These are phyloP conservation scores for Holothuria glaberrima DNA, from an alignment of 35 echinoderm and acorn worm genomes.

Conservation along the genomic window DNA sequence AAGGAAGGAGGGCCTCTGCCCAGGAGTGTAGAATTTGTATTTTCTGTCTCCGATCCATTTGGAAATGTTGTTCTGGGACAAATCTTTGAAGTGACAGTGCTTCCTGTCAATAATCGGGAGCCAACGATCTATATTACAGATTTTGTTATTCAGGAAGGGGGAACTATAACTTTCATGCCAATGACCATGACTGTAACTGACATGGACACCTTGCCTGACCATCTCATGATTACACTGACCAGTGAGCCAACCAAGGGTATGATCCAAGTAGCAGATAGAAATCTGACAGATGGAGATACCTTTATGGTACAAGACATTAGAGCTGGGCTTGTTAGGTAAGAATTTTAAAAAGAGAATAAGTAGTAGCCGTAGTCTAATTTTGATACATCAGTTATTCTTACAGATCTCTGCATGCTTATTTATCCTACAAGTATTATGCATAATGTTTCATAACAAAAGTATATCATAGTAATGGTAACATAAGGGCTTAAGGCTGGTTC, in stretches of 20 bases:
- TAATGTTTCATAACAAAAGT: too few relatives aligned
- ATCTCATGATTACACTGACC: slow-evolving; percentile 63
- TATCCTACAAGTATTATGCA: too few relatives aligned
- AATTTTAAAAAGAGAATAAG: too few relatives aligned
- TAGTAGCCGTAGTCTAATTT: too few relatives aligned
- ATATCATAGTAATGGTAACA: too few relatives aligned
- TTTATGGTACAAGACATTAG: slow-evolving; percentile 84
- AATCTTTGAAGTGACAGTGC: slow-evolving; percentile 82
- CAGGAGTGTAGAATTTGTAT: slow-evolving; percentile 76
- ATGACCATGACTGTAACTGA: slow-evolving; percentile 78
- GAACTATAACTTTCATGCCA: slow-evolving; percentile 63
- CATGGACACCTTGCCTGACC: slow-evolving; percentile 75
- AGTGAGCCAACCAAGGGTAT: slow-evolving; percentile 58
- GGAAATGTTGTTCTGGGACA: slow-evolving; percentile 84
- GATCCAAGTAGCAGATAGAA: slow-evolving; percentile 60
- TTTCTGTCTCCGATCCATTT: slow-evolving; percentile 82
- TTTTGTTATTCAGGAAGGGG: slow-evolving; percentile 79
- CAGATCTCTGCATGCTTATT: too few relatives aligned
- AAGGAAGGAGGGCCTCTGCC: slow-evolving; percentile 82
- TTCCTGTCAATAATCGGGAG: slow-evolving; percentile 85
- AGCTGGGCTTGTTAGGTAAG: slow-evolving; percentile 77
- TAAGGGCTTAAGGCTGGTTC: too few relatives aligned
- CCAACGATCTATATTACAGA: slow-evolving; percentile 79
- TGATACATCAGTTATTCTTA: too few relatives aligned
- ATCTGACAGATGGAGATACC: slow-evolving; percentile 61